Base-by-base conservation (phyloP, 1,140 invertebrate genomes). In the Cylas formicarius region DNA sequence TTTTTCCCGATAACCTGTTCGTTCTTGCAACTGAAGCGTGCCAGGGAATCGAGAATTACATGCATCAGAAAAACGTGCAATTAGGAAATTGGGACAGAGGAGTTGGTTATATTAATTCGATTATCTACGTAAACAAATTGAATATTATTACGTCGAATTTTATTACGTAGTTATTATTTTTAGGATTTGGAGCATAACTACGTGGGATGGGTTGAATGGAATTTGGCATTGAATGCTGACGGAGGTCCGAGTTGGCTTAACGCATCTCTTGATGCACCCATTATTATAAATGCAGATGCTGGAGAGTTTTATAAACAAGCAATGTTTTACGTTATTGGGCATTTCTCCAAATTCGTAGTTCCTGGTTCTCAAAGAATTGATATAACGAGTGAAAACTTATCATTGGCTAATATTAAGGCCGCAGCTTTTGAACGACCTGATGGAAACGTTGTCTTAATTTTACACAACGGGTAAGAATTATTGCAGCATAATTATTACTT, bases 11-110 rank as follows among this genome's bases (percentile, higher is more conserved):
- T 6, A 73, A 72, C 1, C 84, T 86, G 53, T 80, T 88, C 56
- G 65, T 90, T 3, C 51, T 93, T 1, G 75, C 74, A 14, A 86
- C 87, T 0, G 89, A 92, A 68, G 82, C 85, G 2, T 82, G 80
- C 57, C 71, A 39, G 82, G 82, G 69, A 65, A 67, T 49, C 69
- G 22, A 13, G 35, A 46, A 10, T n/a, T 20, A 38, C 17, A 42
- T 39, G 78, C 82, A 7, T 52, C 66, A 44, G 4, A 17, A 24
- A 34, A 10, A 44, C 37, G 77, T 82, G 7, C 51, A 66, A 16
- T 63, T 86, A n/a, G 89, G 88, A 28, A 78, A 74, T 10, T 92
- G 88, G 87, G 55, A 66, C 1, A 69, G 86, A 53, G 85, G 72
- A 10, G 77, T 83, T 60, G 53, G 51, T 28, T 90, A 91, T 59